Percentiles rank a stretch among this genome's conserved stretches.
Conservation (phyloP, 1,140 invertebrate genomes). For the Listronotus bonariensis region DNA sequence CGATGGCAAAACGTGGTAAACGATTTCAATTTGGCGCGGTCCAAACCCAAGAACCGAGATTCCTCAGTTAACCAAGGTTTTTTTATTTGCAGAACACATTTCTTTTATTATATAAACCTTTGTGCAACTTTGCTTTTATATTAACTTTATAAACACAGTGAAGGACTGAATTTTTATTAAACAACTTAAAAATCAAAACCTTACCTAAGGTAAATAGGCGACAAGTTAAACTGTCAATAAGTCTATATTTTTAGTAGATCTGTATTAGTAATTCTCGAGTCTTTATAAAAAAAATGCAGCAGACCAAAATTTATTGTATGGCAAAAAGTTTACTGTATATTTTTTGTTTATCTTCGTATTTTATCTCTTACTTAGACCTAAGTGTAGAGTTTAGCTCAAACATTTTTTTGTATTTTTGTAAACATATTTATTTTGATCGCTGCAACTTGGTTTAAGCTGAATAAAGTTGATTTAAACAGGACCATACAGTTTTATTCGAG, state of each 20-base stretch:
- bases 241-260: constrained; percentile 35
- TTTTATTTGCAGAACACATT: too few relatives aligned
- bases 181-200: too few relatives aligned
- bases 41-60: too few relatives aligned
- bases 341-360: not conserved
- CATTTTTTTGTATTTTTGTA: constrained; percentile 19
- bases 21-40: too few relatives aligned
- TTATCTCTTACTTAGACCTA: constrained; percentile 8
- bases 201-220: too few relatives aligned
- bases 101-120: too few relatives aligned
- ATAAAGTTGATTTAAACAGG: constrained; percentile 27
- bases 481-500: constrained; percentile 19
- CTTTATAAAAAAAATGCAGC: not conserved
- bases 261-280: constrained; percentile 12
- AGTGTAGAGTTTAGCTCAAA: constrained; percentile 21
- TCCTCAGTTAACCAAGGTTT: too few relatives aligned
- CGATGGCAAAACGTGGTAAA: too few relatives aligned
- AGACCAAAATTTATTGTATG: not conserved
- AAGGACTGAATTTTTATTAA: too few relatives aligned
- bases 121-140: too few relatives aligned
- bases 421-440: constrained; percentile 22
- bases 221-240: too few relatives aligned
- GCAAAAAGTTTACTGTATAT: not conserved
- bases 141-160: too few relatives aligned
- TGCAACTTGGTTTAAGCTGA: constrained; percentile 23